A percentile compares a stretch with the other conserved stretches of the same genome.
Conservation (phyloP, 2,888 invertebrate species). For the Bursaphelenchus okinawaensis region DNA sequence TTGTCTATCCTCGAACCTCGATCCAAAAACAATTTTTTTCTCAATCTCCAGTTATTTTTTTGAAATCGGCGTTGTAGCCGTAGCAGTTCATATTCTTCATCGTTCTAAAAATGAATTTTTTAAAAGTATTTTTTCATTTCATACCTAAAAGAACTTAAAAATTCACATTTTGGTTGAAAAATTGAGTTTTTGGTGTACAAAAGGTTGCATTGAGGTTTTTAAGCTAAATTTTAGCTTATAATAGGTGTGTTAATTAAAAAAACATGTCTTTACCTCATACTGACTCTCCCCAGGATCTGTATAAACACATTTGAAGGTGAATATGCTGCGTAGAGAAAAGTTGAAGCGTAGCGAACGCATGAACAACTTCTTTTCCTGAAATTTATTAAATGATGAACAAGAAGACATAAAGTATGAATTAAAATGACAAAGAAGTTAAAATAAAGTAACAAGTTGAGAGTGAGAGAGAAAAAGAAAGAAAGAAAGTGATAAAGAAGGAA, state of each 20-base stretch:
- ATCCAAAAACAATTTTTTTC: conserved; percentile 18
- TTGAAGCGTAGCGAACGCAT: conserved; percentile 17
- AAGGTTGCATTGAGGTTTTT: not conserved
- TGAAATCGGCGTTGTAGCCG: conserved; percentile 7
- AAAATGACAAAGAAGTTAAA: conserved; percentile 1
- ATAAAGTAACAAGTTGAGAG: not conserved
- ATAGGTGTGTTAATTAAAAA: not conserved
- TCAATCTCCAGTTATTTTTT: conserved; percentile 7
- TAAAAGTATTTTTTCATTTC: no score
- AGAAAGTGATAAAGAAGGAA: conserved; percentile 3
- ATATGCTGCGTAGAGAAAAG: conserved; percentile 14
- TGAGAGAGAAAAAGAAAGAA: no score
- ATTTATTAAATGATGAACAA: no score
- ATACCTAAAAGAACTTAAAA: not conserved
- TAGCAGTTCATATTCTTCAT: not conserved
- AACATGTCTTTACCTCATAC: not conserved
- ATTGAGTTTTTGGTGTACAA: not conserved
- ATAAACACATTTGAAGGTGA: conserved; percentile 19
- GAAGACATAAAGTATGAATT: not conserved
- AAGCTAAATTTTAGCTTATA: not conserved
- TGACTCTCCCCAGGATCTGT: conserved; percentile 1
- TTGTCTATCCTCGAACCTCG: conserved; percentile 36
- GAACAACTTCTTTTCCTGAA: conserved; percentile 25
- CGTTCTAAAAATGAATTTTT: no score
- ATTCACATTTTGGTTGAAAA: not conserved